A percentile compares a stretch with the other conserved stretches of the same genome.
phyloP scores from a whole-genome alignment of 2,113 vertebrate genomes.

The Apteryx mantelli region DNA sequence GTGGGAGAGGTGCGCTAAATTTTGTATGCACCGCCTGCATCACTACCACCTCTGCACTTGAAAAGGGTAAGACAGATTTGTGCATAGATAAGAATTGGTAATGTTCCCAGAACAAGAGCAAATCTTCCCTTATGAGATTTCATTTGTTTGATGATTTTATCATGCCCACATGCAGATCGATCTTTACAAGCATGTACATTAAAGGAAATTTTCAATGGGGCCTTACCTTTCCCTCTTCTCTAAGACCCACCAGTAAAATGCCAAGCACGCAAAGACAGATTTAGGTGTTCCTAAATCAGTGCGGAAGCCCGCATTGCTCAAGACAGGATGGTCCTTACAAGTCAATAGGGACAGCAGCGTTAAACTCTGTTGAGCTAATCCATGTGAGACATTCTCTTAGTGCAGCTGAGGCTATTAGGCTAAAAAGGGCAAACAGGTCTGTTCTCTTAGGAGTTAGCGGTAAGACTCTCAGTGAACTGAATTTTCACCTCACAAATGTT shows the following conservation, averaged over 20 bases:
- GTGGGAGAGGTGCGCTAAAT: not conserved
- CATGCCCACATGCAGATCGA: accelerated
- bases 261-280: accelerated
- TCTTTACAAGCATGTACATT: not conserved
- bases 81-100: not conserved
- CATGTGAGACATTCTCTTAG: accelerated
- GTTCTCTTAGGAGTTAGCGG: not conserved
- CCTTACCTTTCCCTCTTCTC: not conserved
- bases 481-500: not conserved
- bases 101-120: not conserved
- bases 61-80: not conserved
- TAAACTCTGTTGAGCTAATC: accelerated
- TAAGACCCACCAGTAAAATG: accelerated
- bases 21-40: not conserved
- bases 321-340: not conserved
- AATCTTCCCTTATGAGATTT: not conserved
- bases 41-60: not conserved
- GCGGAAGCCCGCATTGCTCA: accelerated
- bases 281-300: not conserved
- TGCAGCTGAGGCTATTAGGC: not conserved
- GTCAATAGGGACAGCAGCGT: accelerated
- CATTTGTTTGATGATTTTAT: not conserved
- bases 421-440: not conserved
- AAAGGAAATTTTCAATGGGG: not conserved
- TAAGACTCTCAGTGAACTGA: not conserved